A percentile compares a stretch with the other conserved stretches of the same genome.
Conservation (phyloP, 2,113 vertebrate genomes). For the Dryoscopus gambensis region DNA sequence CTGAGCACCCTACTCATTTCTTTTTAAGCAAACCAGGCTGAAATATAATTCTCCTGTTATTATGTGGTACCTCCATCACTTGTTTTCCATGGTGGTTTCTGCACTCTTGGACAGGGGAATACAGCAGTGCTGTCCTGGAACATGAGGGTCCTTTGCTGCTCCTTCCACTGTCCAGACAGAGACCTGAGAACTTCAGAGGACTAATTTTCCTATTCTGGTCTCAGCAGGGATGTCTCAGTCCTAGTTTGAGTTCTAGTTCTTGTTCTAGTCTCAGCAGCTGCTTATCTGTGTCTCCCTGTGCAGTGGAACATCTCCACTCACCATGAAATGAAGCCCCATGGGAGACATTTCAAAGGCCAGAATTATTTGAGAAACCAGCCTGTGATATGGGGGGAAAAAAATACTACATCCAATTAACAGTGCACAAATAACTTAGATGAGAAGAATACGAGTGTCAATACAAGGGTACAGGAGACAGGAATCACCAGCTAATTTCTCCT, state of each 20-base stretch:
- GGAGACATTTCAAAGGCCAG: neutral
- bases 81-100: neutral
- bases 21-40: neutral
- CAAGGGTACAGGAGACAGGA: neutral
- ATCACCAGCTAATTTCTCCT: neutral
- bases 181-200: neutral
- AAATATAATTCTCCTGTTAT: neutral
- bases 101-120: neutral
- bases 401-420: neutral
- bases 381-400: neutral
- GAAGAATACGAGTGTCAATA: accelerated
- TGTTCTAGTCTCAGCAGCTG: neutral
- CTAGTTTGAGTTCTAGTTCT: neutral
- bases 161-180: neutral
- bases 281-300: neutral
- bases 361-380: neutral
- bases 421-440: neutral
- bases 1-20: neutral
- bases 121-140: neutral
- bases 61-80: neutral
- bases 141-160: neutral
- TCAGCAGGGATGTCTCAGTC: neutral
- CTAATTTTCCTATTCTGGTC: neutral
- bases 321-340: neutral
- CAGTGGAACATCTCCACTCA: neutral